Evolutionary conservation across 2,888 invertebrate genomes (phyloP), one percentile per base, ranked within the genome.

Genomic region (Steromphala cineraria): DNA sequence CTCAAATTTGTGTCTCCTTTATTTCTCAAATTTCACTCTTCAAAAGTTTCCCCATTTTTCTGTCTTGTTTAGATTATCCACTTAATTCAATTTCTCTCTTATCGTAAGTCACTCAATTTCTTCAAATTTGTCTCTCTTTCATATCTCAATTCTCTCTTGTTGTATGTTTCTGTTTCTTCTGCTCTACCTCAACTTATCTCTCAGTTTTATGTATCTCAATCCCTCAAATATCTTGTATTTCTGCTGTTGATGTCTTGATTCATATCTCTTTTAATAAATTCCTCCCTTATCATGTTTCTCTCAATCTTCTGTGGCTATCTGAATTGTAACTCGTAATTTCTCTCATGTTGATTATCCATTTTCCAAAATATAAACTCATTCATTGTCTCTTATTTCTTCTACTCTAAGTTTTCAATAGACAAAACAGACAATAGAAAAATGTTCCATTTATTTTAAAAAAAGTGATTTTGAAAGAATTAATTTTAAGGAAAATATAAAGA

Each of bases 1-100:
- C 36, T 36, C 36, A 36, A n/a, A 19, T 67, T 36, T 7, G 4
- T 36, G 4, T 36, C 36, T n/a, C n/a, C 79, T 67, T 17, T 0
- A 8, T 75, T 21, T 75, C 40, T 67, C 52, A 19, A 8, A 46
- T 36, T 7, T 46, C 67, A 19, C 0, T 67, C 67, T 78, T 67
- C 67, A 2, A 15, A 10, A 24, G 7, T 24, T 67, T 15, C 10
- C 10, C n/a, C 19, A 19, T 4, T 15, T 13, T 67, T 28, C 7
- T 36, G 36, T 36, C n/a, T n/a, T 36, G 4, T 36, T 7, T n/a
- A 46, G 2, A 19, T n/a, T 19, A 2, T 10, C 31, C 24, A 67
- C 71, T 77, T 53, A 24, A 40, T 77, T 67, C 67, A 53, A 67
- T 79, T 71, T 36, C 52, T 79, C 71, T 79, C 67, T 67, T 28